Percentiles rank a stretch among this genome's conserved stretches.
Evolutionary conservation across 2,888 invertebrate genomes (phyloP).

Genomic region (Steinernema scapterisci): DNA sequence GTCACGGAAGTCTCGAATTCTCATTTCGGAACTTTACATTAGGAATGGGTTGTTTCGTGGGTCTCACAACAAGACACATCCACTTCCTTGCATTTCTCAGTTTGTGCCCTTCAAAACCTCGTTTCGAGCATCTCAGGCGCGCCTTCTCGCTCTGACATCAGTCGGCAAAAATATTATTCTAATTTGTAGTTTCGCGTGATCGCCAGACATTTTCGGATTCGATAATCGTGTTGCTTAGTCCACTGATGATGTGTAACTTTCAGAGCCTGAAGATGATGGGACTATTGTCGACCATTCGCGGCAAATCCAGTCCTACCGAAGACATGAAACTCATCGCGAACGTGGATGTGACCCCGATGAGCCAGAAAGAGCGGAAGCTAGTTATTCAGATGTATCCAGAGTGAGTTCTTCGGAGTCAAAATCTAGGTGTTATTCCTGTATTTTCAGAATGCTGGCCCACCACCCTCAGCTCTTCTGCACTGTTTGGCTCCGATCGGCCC

Average conservation of each 20-base stretch:
- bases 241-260: background rate
- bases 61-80: no score
- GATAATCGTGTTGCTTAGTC: no score
- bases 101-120: no score
- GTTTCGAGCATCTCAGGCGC: no score
- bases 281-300: constrained; percentile 52
- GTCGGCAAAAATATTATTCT: no score
- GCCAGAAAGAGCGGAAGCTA: constrained; percentile 48
- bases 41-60: background rate
- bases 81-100: no score
- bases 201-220: no score
- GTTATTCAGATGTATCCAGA: constrained; percentile 52
- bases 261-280: constrained; percentile 48
- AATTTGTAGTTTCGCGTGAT: no score
- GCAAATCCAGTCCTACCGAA: constrained; percentile 41
- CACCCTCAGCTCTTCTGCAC: constrained; percentile 50
- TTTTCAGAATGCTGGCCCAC: constrained; percentile 46
- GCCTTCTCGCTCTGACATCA: no score
- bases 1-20: background rate
- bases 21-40: constrained; percentile 2
- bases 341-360: constrained; percentile 47
- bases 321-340: constrained; percentile 45
- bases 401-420: constrained; percentile 33
- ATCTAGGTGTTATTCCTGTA: constrained; percentile 1
- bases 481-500: constrained; percentile 53